Conservation (phyloP, 2,888 invertebrate species). For the Synanthedon formicaeformis region DNA sequence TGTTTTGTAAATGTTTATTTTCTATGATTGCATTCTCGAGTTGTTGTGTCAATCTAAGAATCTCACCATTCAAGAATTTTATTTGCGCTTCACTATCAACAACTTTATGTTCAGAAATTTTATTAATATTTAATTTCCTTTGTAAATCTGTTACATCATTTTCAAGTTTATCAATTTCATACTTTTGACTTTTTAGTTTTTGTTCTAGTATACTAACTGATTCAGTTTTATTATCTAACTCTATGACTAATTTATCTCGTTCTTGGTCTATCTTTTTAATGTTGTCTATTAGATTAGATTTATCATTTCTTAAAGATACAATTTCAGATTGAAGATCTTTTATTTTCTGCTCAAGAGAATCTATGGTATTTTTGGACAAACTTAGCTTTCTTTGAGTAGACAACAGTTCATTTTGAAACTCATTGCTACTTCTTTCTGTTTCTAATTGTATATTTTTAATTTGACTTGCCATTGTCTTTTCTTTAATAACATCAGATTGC, state of each 20-base stretch:
- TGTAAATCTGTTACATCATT: slow-evolving; percentile 67
- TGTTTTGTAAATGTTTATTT: slow-evolving; percentile 81
- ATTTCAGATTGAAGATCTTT: slow-evolving; percentile 73
- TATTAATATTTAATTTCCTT: slow-evolving; percentile 57
- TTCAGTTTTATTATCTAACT: slow-evolving; percentile 80
- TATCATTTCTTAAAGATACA: slow-evolving; percentile 72
- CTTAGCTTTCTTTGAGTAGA: slow-evolving; percentile 74
- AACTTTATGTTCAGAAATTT: slow-evolving; percentile 59
- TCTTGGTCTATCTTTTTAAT: slow-evolving; percentile 77
- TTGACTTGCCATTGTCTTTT: slow-evolving; percentile 60
- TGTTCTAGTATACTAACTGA: slow-evolving; percentile 74
- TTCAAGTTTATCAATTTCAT: slow-evolving; percentile 66
- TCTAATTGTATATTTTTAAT: slow-evolving; percentile 80
- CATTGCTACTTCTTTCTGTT: slow-evolving; percentile 78
- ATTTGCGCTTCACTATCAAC: slow-evolving; percentile 66
- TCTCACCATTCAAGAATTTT: slow-evolving; percentile 70
- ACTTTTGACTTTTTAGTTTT: slow-evolving; percentile 72
- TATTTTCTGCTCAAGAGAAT: slow-evolving; percentile 69
- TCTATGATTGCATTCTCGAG: slow-evolving; percentile 73
- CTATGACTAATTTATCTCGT: slow-evolving; percentile 75
- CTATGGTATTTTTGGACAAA: slow-evolving; percentile 69
- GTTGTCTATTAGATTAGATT: slow-evolving; percentile 72
- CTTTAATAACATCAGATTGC: slow-evolving; percentile 59
- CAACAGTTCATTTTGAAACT: slow-evolving; percentile 76
- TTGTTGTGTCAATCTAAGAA: slow-evolving; percentile 64